Conservation (phyloP, 1,140 invertebrate species). For the Dufourea novaeangliae region DNA sequence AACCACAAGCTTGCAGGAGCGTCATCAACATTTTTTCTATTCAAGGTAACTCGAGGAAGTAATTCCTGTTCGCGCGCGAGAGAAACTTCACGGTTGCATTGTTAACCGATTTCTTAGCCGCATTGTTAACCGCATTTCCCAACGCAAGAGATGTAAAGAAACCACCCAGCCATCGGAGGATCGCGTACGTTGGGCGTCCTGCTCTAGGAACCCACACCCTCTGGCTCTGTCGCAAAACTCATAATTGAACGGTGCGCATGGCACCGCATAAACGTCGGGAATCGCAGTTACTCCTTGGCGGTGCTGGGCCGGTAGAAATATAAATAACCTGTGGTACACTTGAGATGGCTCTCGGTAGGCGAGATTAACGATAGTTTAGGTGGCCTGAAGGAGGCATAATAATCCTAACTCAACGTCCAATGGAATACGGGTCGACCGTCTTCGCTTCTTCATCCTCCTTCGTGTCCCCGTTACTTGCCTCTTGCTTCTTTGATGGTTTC, state of each 20-base stretch:
- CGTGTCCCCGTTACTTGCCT: background rate
- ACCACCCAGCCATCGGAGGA: constrained; percentile 5
- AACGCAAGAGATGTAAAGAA: too few species aligned
- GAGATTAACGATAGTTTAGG: constrained; percentile 57
- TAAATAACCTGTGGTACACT: constrained; percentile 60
- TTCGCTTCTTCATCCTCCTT: too few species aligned
- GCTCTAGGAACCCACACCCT: constrained; percentile 24
- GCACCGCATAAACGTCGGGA: constrained; percentile 48
- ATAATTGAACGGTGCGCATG: constrained; percentile 43
- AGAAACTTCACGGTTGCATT: background rate
- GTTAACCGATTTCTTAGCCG: background rate
- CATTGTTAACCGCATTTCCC: background rate
- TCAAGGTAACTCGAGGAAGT: background rate
- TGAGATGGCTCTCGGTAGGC: too few species aligned
- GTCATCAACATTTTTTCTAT: background rate
- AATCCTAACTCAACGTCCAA: constrained; percentile 50
- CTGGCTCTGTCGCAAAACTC: constrained; percentile 39
- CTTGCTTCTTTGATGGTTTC: background rate
- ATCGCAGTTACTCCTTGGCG: constrained; percentile 37
- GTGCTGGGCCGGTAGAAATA: constrained; percentile 29
- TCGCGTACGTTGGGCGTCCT: background rate
- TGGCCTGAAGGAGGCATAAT: constrained; percentile 53
- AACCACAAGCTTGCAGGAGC: background rate
- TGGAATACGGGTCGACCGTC: constrained; percentile 20
- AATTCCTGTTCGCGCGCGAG: background rate